Conservation (phyloP, 2,888 invertebrate genomes). For the Heliconius charithonia region DNA sequence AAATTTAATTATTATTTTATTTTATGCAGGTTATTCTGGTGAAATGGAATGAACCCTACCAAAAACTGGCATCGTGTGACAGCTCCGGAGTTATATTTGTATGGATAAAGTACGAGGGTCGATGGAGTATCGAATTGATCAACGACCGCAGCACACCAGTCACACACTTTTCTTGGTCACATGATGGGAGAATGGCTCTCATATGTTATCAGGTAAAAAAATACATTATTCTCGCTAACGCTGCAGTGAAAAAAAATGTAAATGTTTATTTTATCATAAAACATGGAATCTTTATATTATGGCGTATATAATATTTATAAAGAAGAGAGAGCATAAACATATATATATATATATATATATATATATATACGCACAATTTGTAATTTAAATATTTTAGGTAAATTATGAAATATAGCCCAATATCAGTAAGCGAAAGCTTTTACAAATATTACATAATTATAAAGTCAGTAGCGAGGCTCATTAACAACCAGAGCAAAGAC, state of each 20-base stretch:
- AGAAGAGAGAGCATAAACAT: too few species aligned
- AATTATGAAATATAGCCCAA: not conserved
- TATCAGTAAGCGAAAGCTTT: not conserved
- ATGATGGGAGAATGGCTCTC: constrained; percentile 98
- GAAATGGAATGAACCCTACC: constrained; percentile 99
- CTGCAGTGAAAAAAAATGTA: not conserved
- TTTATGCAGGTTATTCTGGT: constrained; percentile 92
- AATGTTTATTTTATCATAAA: not conserved
- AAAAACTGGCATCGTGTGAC: constrained; percentile 98
- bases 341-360: too few species aligned
- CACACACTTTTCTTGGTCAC: constrained; percentile 99
- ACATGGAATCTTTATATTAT: not conserved
- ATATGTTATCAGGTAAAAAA: constrained; percentile 95
- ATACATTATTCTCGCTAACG: constrained; percentile 16
- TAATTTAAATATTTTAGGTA: not conserved
- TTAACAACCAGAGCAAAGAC: constrained; percentile 14
- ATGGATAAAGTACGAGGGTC: constrained; percentile 99
- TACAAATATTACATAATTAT: constrained; percentile 16
- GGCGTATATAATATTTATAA: not conserved
- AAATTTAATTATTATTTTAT: not conserved
- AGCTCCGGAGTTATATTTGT: constrained; percentile 99
- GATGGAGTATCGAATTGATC: constrained; percentile 99
- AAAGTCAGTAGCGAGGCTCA: constrained; percentile 1
- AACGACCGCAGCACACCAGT: constrained; percentile 99
- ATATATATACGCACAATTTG: not conserved